Conservation (phyloP, 1,140 invertebrate species). For the silkworm (Bombyx mori) region DNA sequence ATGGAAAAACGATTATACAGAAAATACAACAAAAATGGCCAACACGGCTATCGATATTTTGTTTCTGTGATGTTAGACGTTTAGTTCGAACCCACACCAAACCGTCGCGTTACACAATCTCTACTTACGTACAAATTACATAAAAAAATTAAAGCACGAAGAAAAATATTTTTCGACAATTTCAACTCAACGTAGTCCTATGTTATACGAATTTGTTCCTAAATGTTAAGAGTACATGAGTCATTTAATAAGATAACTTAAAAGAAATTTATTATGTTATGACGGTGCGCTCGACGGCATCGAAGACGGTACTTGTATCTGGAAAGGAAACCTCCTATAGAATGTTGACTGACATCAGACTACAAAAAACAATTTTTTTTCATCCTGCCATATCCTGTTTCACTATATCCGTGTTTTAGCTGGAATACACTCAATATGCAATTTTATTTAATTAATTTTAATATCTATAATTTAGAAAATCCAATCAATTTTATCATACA, state of each 20-base stretch:
- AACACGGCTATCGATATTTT: too few relatives aligned
- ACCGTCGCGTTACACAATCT: neutral
- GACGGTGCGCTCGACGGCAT: constrained; percentile 42
- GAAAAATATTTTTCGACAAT: constrained; percentile 30
- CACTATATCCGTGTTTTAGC: too few relatives aligned
- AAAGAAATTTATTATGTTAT: constrained; percentile 48
- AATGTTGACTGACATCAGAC: neutral
- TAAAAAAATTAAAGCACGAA: constrained; percentile 63
- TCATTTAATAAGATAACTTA: constrained; percentile 39
- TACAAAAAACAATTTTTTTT: too few relatives aligned
- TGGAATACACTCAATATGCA: too few relatives aligned
- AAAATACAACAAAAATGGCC: too few relatives aligned
- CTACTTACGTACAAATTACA: constrained; percentile 18
- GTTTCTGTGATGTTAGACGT: too few relatives aligned
- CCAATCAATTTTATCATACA: too few relatives aligned
- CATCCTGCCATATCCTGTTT: too few relatives aligned
- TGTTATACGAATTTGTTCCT: constrained; percentile 61
- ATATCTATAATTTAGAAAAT: too few relatives aligned
- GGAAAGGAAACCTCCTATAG: constrained; percentile 1
- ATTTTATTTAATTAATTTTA: too few relatives aligned
- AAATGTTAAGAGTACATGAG: constrained; percentile 46
- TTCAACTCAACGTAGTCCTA: constrained; percentile 40
- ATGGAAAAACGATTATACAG: too few relatives aligned
- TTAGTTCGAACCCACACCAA: constrained; percentile 19
- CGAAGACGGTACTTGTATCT: constrained; percentile 47